These are phyloP conservation scores for Dendrolimus kikuchii DNA, from an alignment of 1,140 invertebrate genomes.

Conservation along the genomic window DNA sequence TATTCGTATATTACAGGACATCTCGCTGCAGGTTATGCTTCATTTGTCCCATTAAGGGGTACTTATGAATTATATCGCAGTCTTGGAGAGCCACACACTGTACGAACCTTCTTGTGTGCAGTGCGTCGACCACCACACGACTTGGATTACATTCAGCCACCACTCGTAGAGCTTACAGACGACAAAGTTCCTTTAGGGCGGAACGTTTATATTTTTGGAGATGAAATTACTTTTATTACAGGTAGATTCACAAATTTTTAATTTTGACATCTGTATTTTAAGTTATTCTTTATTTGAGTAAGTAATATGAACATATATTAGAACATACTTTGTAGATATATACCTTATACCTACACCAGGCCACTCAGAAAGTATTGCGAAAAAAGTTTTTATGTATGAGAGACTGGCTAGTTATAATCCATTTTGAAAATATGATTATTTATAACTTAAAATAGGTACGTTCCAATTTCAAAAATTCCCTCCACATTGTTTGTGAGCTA, in stretches of 20 bases:
- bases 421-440: too few species aligned
- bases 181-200: constrained; percentile 25
- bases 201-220: constrained; percentile 47
- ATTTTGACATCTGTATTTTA: neutral
- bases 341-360: too few species aligned
- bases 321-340: too few species aligned
- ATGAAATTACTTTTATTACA: constrained; percentile 41
- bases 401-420: too few species aligned
- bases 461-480: too few species aligned
- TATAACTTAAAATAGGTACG: too few species aligned
- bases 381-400: too few species aligned
- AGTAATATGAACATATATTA: too few species aligned
- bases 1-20: constrained; percentile 34
- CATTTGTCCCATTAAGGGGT: constrained; percentile 62
- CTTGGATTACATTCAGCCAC: constrained; percentile 12
- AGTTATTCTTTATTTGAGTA: too few species aligned
- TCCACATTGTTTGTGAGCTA: too few species aligned
- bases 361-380: too few species aligned
- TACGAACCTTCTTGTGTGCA: constrained; percentile 53
- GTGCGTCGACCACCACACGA: constrained; percentile 30
- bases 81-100: constrained; percentile 67
- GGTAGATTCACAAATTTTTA: constrained; percentile 22
- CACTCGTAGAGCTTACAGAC: constrained; percentile 21
- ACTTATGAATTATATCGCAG: constrained; percentile 65
- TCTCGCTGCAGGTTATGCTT: constrained; percentile 47